Base-by-base conservation (phyloP, 1,140 invertebrate genomes). In the Lordiphosa clarofinis region DNA sequence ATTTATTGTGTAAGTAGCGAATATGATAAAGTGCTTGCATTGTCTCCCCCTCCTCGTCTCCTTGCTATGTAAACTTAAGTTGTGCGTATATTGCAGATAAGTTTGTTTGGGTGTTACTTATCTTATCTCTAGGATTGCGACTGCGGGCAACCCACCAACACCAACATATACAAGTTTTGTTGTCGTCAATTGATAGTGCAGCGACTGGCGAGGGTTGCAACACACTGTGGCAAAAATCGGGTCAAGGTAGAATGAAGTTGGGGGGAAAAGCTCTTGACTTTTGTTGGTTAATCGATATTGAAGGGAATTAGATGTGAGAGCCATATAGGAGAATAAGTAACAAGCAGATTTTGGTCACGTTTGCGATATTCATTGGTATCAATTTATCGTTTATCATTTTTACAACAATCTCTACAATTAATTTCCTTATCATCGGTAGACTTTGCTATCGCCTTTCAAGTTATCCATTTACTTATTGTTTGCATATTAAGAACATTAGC, bases 1-100 rank as follows among this genome's bases (percentile, higher is more conserved):
- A 56, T 89, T 90, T 57, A 87, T 90, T 56, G 87, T 90, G 90
- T 91, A 72, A 90, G 90, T 89, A 60, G 24, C 11, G 11, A 11
- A 10, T 28, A 28, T 44, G 24, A 31, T n/a, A n/a, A 28, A 46
- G 21, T 46, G 28, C 31, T 33, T 46, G 43, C 43, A 46, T 33
- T 44, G 21, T 44, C 3, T 4, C 6, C 21, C 13, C 42, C 21
- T 24, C 21, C 9, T 0, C 2, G 11, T 31, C 12, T 31, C 5
- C 43, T 28, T 38, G 35, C 19, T 4, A 12, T 15, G 21, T 28
- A 24, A 52, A 48, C 28, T 58, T 33, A 57, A 57, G 65, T 72
- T 78, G 62, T 86, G 74, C 81, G 74, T 74, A 86, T 54, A 60
- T 86, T 64, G 58, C 57, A 67, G 72, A 87, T 75, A 66, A 56